Base-by-base conservation (phyloP, 1,140 invertebrate genomes). In the Dolichoris vasculosae region DNA sequence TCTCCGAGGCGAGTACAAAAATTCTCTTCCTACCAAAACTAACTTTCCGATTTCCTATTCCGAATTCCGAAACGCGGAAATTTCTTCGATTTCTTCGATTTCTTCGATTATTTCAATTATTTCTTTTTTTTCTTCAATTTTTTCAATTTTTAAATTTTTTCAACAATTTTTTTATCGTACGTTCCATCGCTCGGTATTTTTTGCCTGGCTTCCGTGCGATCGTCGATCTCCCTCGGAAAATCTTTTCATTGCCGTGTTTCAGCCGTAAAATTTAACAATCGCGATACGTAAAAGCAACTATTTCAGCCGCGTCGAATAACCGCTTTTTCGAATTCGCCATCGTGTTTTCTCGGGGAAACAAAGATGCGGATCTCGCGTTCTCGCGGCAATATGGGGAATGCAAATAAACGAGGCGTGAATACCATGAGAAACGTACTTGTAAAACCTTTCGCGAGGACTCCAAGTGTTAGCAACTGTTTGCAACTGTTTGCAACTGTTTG, bases 321-420 rank as follows among this genome's bases (percentile, higher is more conserved):
- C 38, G 48, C 67, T 32, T 55, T 82, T 51, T 48, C 64, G 35
- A 71, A 83, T 76, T 73, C 59, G 59, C 75, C 59, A 78, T 78
- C 83, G 83, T 51, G 55, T 43, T 69, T 23, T 26, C 43, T 26
- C 75, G 32, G 40, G 32, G 83, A 35, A 78, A 77, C 40, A 46
- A 43, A 76, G 82, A 83, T 73, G 69, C 69, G 23, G 67, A 75
- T 76, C 48, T 75, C 23, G 46, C 23, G 43, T 75, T 76, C 73
- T 30, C 73, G 55, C 38, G 15, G 30, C 46, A 43, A 38, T 46
- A 43, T 55, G 43, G 55, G 40, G 59, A 84, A 84, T 69, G 40
- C 75, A 84, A 84, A 84, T 84, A 84, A 84, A 84, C 75, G 59
- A 84, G 75, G 83, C 83, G 83, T 78, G 63, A 84, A 84, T 84